Base-by-base conservation (phyloP, 2,113 vertebrate genomes). In the Zapornia atra region DNA sequence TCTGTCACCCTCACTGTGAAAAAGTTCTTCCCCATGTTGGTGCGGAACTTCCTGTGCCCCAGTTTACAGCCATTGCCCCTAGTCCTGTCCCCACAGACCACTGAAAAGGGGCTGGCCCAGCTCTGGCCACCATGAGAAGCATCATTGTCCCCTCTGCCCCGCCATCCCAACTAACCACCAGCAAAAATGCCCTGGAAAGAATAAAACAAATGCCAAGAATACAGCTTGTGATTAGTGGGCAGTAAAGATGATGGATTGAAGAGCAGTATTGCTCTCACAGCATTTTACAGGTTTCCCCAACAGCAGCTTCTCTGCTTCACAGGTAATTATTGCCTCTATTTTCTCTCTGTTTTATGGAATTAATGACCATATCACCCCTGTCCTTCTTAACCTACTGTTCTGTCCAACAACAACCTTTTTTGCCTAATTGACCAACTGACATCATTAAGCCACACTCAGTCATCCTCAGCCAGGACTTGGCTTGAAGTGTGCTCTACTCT, bases 341-440 rank as follows among this genome's bases (percentile, higher is more conserved):
- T 82, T 77, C 73, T 36, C 63, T 36, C 63, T 40, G 88, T 2
- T 92, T 90, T 90, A 84, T 65, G 69, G 69, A 86, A 87, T 94
- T 87, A 87, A 81, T 34, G 12, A 44, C 71, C 66, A 28, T 15
- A 57, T 40, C 70, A 46, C 51, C 66, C 72, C 86, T 59, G 66
- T 42, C 66, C 86, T 82, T 38, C 56, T 61, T 63, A 59, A 36
- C 28, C 36, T 19, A 44, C 46, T 7, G 0, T 22, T 28, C 66
- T 68, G 72, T 79, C 65, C 16, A 11, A 22, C 6, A 53, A 71
- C 17, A 38, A 71, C n/a, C 11, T 15, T 64, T 40, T 36, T 6
- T 34, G 40, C 51, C 61, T 63, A 59, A 86, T 68, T 82, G 28
- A 21, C 42, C 61, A 57, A 4, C 9, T 5, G 9, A 22, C 65